Evolutionary conservation across 2,113 vertebrate species (phyloP).

Genomic region (Puntigrus tetrazona): DNA sequence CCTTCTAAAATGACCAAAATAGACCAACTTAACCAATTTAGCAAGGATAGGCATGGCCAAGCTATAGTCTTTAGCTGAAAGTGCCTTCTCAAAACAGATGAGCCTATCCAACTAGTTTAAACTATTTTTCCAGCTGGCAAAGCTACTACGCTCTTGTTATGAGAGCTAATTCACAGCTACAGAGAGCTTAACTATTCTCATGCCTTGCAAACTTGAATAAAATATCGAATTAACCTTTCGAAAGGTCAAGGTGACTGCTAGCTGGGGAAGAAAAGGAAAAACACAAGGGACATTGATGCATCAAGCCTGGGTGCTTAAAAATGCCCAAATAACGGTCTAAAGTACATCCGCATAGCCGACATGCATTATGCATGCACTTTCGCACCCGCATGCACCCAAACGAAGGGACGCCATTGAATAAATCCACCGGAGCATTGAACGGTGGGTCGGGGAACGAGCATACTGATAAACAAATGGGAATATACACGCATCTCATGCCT

Average conservation of each 20-base stretch:
- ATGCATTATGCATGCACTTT: conserved; percentile 48
- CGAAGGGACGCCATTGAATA: conserved; percentile 11
- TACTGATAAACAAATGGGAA: conserved; percentile 7
- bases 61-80: background rate
- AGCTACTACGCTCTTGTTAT: background rate
- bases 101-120: background rate
- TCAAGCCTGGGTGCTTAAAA: background rate
- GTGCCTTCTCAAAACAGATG: background rate
- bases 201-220: conserved; percentile 42
- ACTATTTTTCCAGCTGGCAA: background rate
- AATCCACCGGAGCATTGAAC: conserved; percentile 14
- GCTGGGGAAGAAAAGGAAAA: background rate
- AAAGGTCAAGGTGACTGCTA: conserved; percentile 47
- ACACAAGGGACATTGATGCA: conserved; percentile 9
- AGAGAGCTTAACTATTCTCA: conserved; percentile 10
- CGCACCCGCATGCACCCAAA: background rate
- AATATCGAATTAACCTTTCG: conserved; percentile 46
- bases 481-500: background rate
- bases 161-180: background rate
- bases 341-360: background rate
- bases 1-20: background rate
- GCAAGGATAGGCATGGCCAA: background rate
- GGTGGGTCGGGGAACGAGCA: background rate
- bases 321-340: background rate
- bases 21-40: background rate